A percentile compares a stretch with the other conserved stretches of the same genome.
These are phyloP conservation scores for Limosa lapponica DNA, from an alignment of 2,797 vertebrate genomes.

Conservation along the genomic window DNA sequence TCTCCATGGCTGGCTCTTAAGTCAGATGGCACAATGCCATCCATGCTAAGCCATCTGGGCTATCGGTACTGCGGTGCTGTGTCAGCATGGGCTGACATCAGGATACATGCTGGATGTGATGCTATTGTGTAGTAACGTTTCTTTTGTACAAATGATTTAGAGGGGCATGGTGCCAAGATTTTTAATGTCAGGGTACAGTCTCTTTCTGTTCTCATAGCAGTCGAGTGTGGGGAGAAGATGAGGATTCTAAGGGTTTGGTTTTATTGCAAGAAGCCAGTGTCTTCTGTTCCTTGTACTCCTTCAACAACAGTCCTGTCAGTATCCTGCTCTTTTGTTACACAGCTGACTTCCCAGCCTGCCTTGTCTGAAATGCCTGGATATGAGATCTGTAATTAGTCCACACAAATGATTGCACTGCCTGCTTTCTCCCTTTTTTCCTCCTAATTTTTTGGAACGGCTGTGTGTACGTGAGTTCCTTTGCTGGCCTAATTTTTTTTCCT, in stretches of 20 bases:
- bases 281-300: background rate
- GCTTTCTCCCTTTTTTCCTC: background rate
- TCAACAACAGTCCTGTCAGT: too few species aligned
- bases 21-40: fast-evolving
- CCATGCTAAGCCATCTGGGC: fast-evolving
- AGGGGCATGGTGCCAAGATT: background rate
- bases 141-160: background rate
- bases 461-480: background rate
- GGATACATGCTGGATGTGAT: background rate
- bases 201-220: background rate
- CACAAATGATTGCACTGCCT: fast-evolving
- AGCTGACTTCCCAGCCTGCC: background rate
- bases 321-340: background rate
- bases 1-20: fast-evolving
- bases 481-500: background rate
- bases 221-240: fast-evolving
- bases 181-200: background rate
- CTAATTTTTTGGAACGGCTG: background rate
- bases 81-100: background rate
- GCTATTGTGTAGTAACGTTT: background rate
- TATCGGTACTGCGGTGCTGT: background rate
- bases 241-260: background rate
- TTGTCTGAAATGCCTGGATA: background rate
- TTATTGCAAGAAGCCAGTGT: background rate
- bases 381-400: background rate